These are phyloP conservation scores for Spodoptera frugiperda DNA, from an alignment of 1,140 invertebrate species.

Conservation along the genomic window DNA sequence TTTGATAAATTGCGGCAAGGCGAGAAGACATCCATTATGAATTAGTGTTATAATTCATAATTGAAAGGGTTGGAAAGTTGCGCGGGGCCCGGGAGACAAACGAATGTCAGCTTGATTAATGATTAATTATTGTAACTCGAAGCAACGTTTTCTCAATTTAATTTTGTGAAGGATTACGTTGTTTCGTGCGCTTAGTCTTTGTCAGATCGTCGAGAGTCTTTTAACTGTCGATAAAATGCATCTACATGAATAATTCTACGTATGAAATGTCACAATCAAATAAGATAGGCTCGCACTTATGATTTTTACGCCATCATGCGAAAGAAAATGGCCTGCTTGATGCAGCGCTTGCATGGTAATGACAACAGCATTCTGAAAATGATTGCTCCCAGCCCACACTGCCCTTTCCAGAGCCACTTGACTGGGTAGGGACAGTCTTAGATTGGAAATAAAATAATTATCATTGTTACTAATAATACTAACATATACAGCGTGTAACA, in stretches of 20 bases:
- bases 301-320: too few relatives aligned
- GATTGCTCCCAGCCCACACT: too few relatives aligned
- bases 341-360: too few relatives aligned
- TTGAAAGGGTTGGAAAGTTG: slow-evolving; percentile 79
- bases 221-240: too few relatives aligned
- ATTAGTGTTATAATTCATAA: slow-evolving; percentile 83
- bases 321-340: too few relatives aligned
- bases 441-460: too few relatives aligned
- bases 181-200: slow-evolving; percentile 31
- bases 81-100: slow-evolving; percentile 72
- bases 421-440: too few relatives aligned
- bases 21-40: slow-evolving; percentile 77
- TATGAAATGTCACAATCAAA: not conserved
- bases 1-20: slow-evolving; percentile 79
- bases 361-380: too few relatives aligned
- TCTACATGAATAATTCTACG: not conserved
- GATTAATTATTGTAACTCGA: slow-evolving; percentile 79
- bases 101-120: slow-evolving; percentile 81
- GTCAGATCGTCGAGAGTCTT: not conserved
- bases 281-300: too few relatives aligned
- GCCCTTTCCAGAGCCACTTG: too few relatives aligned
- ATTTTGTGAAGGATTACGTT: slow-evolving; percentile 68
- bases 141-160: slow-evolving; percentile 64
- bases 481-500: too few relatives aligned
- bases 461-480: too few relatives aligned